phyloP scores from a whole-genome alignment of 2,888 invertebrate genomes.

The Eupithecia insigniata region DNA sequence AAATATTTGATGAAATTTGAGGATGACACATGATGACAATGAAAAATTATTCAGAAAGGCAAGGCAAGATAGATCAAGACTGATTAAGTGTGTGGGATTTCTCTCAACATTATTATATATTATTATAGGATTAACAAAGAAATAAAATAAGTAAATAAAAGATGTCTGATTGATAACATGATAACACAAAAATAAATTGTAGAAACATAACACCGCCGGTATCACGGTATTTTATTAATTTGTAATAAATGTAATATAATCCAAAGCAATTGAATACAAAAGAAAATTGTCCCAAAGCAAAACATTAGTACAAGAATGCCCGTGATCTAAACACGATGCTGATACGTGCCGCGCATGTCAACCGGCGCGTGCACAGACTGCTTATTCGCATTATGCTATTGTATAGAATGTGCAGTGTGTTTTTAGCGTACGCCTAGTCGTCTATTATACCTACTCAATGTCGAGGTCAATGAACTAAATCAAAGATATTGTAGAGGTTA shows the following conservation, averaged over 20 bases:
- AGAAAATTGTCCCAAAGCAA: constrained; percentile 6
- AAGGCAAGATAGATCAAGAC: neutral
- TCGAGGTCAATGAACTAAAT: constrained; percentile 36
- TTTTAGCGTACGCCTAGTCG: neutral
- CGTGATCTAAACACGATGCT: constrained; percentile 40
- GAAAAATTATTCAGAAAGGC: neutral
- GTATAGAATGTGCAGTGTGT: constrained; percentile 36
- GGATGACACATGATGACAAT: neutral
- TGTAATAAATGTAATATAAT: neutral
- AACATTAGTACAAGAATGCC: constrained; percentile 19
- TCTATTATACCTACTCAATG: constrained; percentile 33
- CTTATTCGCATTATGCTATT: constrained; percentile 33
- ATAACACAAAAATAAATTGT: neutral
- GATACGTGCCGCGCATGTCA: constrained; percentile 42
- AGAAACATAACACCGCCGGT: neutral
- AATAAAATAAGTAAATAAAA: no score
- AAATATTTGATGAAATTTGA: neutral
- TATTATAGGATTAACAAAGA: no score
- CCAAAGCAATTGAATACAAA: neutral
- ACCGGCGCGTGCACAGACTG: constrained; percentile 42
- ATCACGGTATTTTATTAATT: neutral
- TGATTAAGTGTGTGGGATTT: no score
- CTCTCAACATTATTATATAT: no score
- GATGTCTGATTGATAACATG: no score
- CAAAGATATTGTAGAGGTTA: neutral